Conservation (phyloP, 2,888 invertebrate genomes). For the Aphodius granarius region DNA sequence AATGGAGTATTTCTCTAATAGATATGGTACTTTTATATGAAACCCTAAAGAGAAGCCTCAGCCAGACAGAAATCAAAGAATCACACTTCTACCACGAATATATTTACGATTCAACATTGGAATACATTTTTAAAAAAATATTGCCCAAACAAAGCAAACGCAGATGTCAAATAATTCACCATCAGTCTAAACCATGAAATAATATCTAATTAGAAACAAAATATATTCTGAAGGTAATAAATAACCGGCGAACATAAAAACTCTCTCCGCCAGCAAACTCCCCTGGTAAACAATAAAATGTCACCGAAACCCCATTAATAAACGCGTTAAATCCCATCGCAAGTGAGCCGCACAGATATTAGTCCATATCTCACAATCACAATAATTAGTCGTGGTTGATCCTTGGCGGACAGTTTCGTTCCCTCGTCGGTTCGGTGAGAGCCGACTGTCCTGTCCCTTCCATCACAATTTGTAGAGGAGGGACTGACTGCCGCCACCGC, state of each 20-base stretch:
- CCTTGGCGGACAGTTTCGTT: slow-evolving; percentile 11
- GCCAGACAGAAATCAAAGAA: no score
- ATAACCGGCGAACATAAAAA: neutral
- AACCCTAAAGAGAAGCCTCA: no score
- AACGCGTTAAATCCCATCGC: neutral
- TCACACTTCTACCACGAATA: no score
- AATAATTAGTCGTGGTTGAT: slow-evolving; percentile 12
- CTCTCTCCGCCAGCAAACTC: neutral
- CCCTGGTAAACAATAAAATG: neutral
- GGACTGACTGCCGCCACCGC: slow-evolving; percentile 26
- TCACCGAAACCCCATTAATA: neutral
- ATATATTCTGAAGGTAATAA: neutral
- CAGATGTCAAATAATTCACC: neutral
- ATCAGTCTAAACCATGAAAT: neutral
- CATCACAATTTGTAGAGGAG: slow-evolving; percentile 10
- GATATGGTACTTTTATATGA: no score
- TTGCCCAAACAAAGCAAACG: neutral
- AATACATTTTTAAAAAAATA: no score
- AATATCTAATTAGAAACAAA: neutral
- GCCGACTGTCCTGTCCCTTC: slow-evolving; percentile 4
- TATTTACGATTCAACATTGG: no score
- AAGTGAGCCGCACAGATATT: neutral
- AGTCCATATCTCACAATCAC: slow-evolving; percentile 15
- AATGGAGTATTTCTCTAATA: no score
- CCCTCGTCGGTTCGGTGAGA: neutral